phyloP scores from a whole-genome alignment of 1,140 invertebrate genomes.

The Sarcophaga peregrina region DNA sequence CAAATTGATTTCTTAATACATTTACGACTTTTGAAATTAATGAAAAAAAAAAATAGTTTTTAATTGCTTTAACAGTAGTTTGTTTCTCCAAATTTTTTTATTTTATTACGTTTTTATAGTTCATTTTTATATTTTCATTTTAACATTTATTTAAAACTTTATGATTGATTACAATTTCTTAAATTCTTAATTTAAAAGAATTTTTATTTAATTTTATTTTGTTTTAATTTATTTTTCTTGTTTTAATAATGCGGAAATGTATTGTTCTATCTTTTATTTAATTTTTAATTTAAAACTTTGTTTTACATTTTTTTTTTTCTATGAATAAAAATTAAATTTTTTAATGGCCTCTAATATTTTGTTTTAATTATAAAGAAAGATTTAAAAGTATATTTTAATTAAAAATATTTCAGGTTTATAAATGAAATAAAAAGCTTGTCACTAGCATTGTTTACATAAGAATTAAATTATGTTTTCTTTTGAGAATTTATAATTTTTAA shows the following conservation, averaged over 20 bases:
- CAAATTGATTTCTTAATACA: no score
- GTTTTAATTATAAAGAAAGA: no score
- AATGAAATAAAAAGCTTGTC: no score
- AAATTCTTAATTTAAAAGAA: neutral
- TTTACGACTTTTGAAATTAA: neutral
- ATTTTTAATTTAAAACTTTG: neutral
- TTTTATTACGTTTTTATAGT: neutral
- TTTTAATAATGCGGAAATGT: no score
- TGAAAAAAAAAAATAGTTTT: neutral
- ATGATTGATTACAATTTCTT: neutral
- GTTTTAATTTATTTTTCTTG: neutral
- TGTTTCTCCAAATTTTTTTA: slow-evolving; percentile 4
- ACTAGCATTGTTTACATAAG: no score
- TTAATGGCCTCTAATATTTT: no score
- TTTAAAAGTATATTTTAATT: no score
- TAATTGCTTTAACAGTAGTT: neutral
- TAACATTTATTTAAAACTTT: neutral
- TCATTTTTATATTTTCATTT: neutral
- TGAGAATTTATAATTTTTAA: no score
- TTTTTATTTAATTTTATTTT: neutral
- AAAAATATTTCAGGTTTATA: no score
- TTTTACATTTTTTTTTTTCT: neutral
- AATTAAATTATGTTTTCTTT: no score
- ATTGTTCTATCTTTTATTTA: no score
- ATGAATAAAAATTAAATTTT: no score